These are phyloP conservation scores for Micronycteris hirsuta DNA, from an alignment of 2,113 vertebrate species.

Conservation along the genomic window DNA sequence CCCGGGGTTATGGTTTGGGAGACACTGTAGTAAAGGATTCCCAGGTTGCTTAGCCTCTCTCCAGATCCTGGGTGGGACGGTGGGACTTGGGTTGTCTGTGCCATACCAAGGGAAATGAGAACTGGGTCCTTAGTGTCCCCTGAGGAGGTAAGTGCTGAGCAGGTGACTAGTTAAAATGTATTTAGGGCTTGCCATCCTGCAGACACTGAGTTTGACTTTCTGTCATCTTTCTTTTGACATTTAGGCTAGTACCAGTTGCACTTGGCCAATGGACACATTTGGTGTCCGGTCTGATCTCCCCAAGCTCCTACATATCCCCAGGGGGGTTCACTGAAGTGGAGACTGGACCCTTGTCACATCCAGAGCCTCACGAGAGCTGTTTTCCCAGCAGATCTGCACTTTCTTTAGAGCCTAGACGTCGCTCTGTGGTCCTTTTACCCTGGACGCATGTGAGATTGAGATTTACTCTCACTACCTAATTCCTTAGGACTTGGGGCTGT, in stretches of 20 bases:
- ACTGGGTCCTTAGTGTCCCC: neutral
- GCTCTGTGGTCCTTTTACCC: neutral
- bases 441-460: neutral
- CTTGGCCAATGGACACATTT: neutral
- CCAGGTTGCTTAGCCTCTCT: neutral
- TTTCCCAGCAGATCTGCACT: neutral
- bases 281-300: neutral
- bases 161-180: neutral
- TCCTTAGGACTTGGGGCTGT: neutral
- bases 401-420: neutral
- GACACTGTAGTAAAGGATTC: neutral
- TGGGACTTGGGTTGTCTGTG: neutral
- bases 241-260: neutral
- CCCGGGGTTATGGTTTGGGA: neutral
- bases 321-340: neutral
- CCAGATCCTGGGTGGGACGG: neutral
- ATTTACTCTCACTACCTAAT: neutral
- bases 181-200: neutral
- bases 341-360: neutral
- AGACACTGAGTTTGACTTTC: conserved; percentile 14
- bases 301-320: neutral
- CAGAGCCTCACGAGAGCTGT: neutral
- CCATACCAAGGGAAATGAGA: neutral
- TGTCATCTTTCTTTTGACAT: neutral
- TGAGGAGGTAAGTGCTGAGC: neutral